phyloP scores from a whole-genome alignment of 2,888 invertebrate genomes.

The Drosophila emarginata region DNA sequence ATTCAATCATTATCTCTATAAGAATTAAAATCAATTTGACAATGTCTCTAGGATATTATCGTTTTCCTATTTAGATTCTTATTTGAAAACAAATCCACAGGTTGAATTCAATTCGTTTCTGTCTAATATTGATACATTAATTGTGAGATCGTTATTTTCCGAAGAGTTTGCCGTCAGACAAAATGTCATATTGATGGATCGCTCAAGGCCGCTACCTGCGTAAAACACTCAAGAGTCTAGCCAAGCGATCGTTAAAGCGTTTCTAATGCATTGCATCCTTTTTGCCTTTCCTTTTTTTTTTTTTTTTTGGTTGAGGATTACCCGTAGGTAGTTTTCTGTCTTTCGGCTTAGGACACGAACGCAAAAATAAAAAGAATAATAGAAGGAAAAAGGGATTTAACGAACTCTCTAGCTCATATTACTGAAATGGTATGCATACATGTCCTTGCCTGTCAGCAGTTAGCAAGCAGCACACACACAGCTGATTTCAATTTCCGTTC shows the following conservation, averaged over 20 bases:
- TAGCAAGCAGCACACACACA: slow-evolving; percentile 30
- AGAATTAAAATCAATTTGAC: too few species aligned
- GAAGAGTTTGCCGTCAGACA: slow-evolving; percentile 5
- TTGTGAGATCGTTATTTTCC: background rate
- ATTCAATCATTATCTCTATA: too few species aligned
- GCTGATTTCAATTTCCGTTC: slow-evolving; percentile 48
- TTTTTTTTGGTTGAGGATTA: background rate
- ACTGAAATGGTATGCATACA: background rate
- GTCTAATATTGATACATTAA: slow-evolving; percentile 15
- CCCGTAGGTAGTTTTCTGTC: background rate
- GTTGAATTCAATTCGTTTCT: slow-evolving; percentile 18
- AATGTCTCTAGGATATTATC: background rate
- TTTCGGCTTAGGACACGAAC: slow-evolving; percentile 1
- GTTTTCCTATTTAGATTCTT: background rate
- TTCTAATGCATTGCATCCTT: background rate
- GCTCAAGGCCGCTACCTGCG: slow-evolving; percentile 2
- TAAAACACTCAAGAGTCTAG: background rate
- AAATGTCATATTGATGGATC: slow-evolving; percentile 56
- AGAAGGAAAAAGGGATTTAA: background rate
- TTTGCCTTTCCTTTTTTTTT: background rate
- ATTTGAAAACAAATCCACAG: slow-evolving; percentile 24
- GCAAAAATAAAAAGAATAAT: background rate
- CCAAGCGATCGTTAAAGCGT: background rate
- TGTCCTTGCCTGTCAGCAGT: slow-evolving; percentile 12
- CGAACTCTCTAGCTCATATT: slow-evolving; percentile 10